phyloP scores from a whole-genome alignment of 1,140 invertebrate species.

The Elymnias hypermnestra region DNA sequence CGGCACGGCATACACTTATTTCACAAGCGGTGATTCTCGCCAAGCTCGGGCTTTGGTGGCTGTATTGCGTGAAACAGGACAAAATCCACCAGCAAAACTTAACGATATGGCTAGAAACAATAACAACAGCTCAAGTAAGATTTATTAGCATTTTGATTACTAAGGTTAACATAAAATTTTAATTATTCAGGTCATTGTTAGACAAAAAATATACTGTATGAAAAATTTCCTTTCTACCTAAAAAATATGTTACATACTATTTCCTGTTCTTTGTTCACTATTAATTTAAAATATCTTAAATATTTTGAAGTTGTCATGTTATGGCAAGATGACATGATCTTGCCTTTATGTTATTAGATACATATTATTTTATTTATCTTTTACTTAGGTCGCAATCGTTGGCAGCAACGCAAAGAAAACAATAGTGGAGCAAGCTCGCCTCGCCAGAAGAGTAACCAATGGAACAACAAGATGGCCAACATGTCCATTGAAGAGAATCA shows the following conservation, averaged over 20 bases:
- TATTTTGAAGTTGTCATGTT: no score
- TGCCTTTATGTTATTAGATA: no score
- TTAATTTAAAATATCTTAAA: no score
- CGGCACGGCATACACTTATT: slow-evolving; percentile 98
- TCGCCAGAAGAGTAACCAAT: slow-evolving; percentile 65
- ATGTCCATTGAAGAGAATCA: slow-evolving; percentile 42
- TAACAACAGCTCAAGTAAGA: slow-evolving; percentile 55
- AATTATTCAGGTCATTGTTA: no score
- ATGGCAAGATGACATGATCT: no score
- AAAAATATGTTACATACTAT: no score
- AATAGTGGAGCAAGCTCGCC: slow-evolving; percentile 62
- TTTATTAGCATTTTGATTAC: neutral
- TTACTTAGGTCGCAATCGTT: slow-evolving; percentile 66
- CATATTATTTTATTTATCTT: slow-evolving; percentile 6
- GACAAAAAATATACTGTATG: no score
- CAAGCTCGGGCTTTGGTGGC: slow-evolving; percentile 93
- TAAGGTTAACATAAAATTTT: no score
- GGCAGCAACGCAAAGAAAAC: slow-evolving; percentile 74
- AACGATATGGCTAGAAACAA: slow-evolving; percentile 63
- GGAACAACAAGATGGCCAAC: slow-evolving; percentile 70
- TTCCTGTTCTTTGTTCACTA: no score
- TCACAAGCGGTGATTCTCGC: slow-evolving; percentile 92
- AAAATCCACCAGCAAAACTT: slow-evolving; percentile 85
- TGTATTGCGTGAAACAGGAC: slow-evolving; percentile 94
- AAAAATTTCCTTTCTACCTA: no score